phyloP scores from a whole-genome alignment of 1,140 invertebrate genomes.

The Yoshiicerus persimilis region DNA sequence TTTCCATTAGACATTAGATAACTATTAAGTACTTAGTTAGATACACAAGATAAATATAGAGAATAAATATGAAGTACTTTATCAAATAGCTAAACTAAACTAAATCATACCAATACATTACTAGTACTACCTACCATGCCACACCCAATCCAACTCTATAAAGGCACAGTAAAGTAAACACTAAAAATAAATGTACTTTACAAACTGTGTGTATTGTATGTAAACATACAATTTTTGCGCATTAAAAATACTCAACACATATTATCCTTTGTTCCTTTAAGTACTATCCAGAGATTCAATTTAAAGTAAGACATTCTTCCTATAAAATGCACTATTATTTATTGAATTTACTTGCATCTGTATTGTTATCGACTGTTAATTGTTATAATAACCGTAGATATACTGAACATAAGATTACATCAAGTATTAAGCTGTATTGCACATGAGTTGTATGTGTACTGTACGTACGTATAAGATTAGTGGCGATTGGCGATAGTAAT shows the following conservation, averaged over 20 bases:
- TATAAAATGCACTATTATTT: not conserved
- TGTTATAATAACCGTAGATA: not conserved
- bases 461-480: not conserved
- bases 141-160: not conserved
- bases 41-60: not conserved
- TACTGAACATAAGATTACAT: not conserved
- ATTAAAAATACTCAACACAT: not conserved
- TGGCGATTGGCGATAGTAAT: not conserved
- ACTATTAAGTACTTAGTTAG: not conserved
- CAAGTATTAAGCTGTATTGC: not conserved
- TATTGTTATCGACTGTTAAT: not conserved
- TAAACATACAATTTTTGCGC: not conserved
- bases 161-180: not conserved
- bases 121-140: not conserved
- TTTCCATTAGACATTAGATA: not conserved
- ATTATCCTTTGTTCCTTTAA: not conserved
- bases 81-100: not conserved
- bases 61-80: not conserved
- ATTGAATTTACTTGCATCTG: not conserved
- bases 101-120: not conserved
- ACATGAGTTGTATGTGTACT: not conserved
- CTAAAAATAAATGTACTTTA: not conserved
- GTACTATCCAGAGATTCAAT: not conserved
- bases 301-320: not conserved
- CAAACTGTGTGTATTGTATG: not conserved